Evolutionary conservation across 2,888 invertebrate genomes (phyloP).

Genomic region (Parnassius apollo): DNA sequence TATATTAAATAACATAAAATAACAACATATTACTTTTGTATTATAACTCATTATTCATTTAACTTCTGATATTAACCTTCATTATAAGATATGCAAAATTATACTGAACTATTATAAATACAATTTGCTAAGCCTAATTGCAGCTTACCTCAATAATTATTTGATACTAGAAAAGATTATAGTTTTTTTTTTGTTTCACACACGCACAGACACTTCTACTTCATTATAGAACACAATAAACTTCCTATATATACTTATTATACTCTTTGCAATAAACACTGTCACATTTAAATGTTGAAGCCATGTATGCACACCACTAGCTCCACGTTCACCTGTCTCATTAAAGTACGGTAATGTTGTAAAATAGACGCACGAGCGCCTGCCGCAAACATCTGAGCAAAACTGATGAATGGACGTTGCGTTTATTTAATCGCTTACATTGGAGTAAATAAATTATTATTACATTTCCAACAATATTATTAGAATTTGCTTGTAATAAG

Average conservation of each 20-base stretch:
- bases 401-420: not conserved
- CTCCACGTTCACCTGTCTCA: not conserved
- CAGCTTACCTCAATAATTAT: not conserved
- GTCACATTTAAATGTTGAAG: not conserved
- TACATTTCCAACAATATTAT: too few species aligned
- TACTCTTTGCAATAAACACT: not conserved
- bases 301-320: not conserved
- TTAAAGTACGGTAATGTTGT: not conserved
- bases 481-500: too few species aligned
- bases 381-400: slow-evolving; percentile 1
- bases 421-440: not conserved
- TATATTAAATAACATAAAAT: too few species aligned
- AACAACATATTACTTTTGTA: too few species aligned
- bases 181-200: not conserved
- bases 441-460: not conserved
- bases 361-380: not conserved
- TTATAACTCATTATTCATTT: too few species aligned
- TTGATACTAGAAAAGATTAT: not conserved
- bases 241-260: too few species aligned
- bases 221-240: not conserved
- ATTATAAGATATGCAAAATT: too few species aligned
- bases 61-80: too few species aligned
- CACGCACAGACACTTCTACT: not conserved
- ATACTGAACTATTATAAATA: too few species aligned
- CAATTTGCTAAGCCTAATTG: not conserved